Base-by-base conservation (phyloP, 1,140 invertebrate species). In the Drosophila santomea region DNA sequence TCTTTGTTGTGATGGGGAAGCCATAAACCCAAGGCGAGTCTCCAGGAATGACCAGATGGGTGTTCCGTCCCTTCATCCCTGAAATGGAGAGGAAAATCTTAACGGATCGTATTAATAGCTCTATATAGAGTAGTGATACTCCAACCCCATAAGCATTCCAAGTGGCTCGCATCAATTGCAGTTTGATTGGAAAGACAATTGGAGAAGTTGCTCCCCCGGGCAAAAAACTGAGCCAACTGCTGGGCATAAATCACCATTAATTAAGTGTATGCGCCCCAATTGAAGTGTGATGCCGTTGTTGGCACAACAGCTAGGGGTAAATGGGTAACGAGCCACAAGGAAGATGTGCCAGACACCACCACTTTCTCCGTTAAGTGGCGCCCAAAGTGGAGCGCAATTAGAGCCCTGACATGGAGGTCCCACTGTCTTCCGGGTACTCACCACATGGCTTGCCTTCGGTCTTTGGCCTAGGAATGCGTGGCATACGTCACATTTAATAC, bases 181-280 rank as follows among this genome's bases (percentile, higher is more conserved):
- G 15, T 23, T 57, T 58, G 35, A 78, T 69, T 88, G 69, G 41
- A 75, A 63, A 78, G 50, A 79, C 83, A 86, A 88, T 88, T 88
- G 75, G 48, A 76, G 71, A 62, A 76, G 78, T 82, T 67, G 36
- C 35, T 50, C 17, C 32, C 32, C 38, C 43, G 15, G 2, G 32
- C 14, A 20, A 11, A 35, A 39, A 20, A 44, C n/a, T 10, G 43
- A 59, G 28, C 35, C 81, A 78, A 81, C 67, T 79, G 66, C 44
- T 52, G 56, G 17, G 64, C 68, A 88, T 88, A 89, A 88, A 88
- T 89, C 83, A 84, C 52, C 76, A 88, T 88, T 84, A 84, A 88
- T 88, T 89, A 89, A 85, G 52, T 68, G 67, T 63, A 44, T 77
- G 61, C 66, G 51, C 50, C 41, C 45, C 76, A 80, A 85, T 57